These are phyloP conservation scores for Pithys albifrons DNA, from an alignment of 2,113 vertebrate species.

Conservation along the genomic window DNA sequence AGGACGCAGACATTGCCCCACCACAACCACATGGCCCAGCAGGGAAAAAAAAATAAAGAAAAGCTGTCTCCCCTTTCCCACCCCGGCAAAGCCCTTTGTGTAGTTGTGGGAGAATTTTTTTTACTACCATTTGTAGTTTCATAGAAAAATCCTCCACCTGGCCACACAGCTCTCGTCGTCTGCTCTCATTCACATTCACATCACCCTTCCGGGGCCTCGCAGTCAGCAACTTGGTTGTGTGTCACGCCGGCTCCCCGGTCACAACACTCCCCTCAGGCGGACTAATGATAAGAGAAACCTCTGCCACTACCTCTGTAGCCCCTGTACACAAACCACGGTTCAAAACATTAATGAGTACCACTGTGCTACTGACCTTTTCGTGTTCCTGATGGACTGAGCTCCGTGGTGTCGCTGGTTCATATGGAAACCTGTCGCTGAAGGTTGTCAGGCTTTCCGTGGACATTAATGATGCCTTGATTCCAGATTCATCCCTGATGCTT, in stretches of 20 bases:
- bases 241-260: neutral
- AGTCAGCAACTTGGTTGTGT: neutral
- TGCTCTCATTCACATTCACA: neutral
- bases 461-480: neutral
- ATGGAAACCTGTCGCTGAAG: conserved; percentile 5
- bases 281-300: too few relatives aligned
- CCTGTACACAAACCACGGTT: neutral
- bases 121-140: neutral
- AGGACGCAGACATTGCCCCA: neutral
- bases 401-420: rapidly evolving
- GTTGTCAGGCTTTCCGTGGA: neutral
- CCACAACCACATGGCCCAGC: neutral
- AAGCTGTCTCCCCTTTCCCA: neutral
- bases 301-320: neutral
- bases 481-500: neutral
- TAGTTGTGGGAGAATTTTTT: neutral
- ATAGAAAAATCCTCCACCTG: neutral
- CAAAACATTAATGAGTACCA: neutral
- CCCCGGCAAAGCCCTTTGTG: rapidly evolving
- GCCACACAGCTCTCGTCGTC: neutral
- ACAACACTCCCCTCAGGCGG: rapidly evolving
- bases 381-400: neutral
- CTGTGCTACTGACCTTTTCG: neutral
- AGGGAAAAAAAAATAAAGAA: neutral
- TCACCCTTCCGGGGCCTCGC: rapidly evolving